phyloP scores from a whole-genome alignment of 1,140 invertebrate species.

The Probaryconus sp. region DNA sequence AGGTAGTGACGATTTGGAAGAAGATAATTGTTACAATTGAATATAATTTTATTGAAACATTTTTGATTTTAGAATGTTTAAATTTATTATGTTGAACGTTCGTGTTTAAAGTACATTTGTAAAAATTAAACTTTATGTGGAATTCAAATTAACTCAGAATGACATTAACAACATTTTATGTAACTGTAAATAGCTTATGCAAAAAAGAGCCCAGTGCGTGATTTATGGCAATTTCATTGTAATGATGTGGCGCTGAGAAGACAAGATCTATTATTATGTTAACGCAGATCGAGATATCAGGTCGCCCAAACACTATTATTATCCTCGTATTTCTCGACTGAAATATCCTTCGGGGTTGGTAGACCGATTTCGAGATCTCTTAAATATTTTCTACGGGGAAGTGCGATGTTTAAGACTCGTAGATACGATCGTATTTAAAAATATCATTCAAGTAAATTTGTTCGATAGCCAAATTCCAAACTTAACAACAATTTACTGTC shows the following conservation, averaged over 20 bases:
- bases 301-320: conserved; percentile 61
- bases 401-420: not conserved
- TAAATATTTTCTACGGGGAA: conserved; percentile 5
- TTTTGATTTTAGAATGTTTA: no score
- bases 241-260: conserved; percentile 52
- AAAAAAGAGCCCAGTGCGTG: conserved; percentile 46
- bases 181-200: conserved; percentile 22
- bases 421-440: not conserved
- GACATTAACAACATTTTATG: conserved; percentile 1
- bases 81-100: no score
- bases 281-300: conserved; percentile 63
- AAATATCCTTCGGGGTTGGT: conserved; percentile 23
- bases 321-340: conserved; percentile 41
- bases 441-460: no score
- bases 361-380: conserved; percentile 25
- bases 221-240: conserved; percentile 61
- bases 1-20: no score
- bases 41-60: no score
- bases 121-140: no score
- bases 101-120: no score
- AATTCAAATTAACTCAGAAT: no score
- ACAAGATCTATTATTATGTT: conserved; percentile 66
- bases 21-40: no score
- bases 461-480: no score
- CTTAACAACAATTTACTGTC: no score